Conservation (phyloP, 53 echinoderm and acorn worm species). For the Echinarachnius parma region DNA sequence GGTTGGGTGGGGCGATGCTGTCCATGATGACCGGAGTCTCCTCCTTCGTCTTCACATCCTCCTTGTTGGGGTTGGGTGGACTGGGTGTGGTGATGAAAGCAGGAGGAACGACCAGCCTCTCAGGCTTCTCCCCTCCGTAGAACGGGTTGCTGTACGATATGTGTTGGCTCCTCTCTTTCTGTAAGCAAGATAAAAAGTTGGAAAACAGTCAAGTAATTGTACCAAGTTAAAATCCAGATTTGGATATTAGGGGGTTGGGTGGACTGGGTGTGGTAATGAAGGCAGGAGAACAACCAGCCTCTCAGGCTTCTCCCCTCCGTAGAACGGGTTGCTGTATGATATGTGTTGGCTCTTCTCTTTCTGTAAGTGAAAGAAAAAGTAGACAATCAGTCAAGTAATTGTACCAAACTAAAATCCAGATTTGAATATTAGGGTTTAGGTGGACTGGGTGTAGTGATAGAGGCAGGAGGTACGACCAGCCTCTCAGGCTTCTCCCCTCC, state of each 20-base stretch:
- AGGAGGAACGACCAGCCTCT: slow-evolving; percentile 41
- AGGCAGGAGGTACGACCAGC: slow-evolving; percentile 42
- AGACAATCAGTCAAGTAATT: too few species aligned
- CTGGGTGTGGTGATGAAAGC: slow-evolving; percentile 42
- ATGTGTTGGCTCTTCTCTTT: neutral
- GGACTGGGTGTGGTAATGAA: slow-evolving; percentile 40
- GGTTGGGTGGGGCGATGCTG: slow-evolving; percentile 8
- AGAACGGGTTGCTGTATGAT: slow-evolving; percentile 34
- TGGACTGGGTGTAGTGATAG: slow-evolving; percentile 34
- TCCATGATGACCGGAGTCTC: slow-evolving; percentile 27
- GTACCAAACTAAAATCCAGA: too few species aligned
- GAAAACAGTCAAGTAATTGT: too few species aligned
- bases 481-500: slow-evolving; percentile 33
- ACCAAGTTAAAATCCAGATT: too few species aligned
- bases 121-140: slow-evolving; percentile 40
- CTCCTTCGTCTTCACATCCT: slow-evolving; percentile 22
- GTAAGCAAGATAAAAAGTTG: too few species aligned
- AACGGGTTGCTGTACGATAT: slow-evolving; percentile 29
- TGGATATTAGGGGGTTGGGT: too few species aligned
- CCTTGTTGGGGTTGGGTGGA: slow-evolving; percentile 36
- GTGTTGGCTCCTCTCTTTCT: slow-evolving; percentile 2
- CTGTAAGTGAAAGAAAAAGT: neutral
- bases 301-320: slow-evolving; percentile 36
- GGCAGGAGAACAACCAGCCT: slow-evolving; percentile 42
- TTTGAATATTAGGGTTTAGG: too few species aligned